A percentile compares a stretch with the other conserved stretches of the same genome.
These are phyloP conservation scores for Ypsolopha scabrella DNA, from an alignment of 2,888 invertebrate species.

Conservation along the genomic window DNA sequence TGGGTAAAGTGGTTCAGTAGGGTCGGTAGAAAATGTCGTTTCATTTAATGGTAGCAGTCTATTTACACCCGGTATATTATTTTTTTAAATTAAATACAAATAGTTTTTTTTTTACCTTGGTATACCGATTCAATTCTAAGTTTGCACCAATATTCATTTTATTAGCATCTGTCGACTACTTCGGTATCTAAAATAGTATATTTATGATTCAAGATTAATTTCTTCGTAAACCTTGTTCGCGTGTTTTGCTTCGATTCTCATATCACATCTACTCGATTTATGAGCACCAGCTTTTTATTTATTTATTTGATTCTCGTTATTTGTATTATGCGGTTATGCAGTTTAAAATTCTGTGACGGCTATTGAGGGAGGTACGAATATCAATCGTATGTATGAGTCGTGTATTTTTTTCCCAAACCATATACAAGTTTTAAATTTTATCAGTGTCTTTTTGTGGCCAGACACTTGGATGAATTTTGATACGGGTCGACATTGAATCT, in stretches of 20 bases:
- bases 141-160: too few species aligned
- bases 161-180: too few species aligned
- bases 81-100: too few species aligned
- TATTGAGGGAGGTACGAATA: slow-evolving; percentile 23
- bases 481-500: slow-evolving; percentile 42
- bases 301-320: slow-evolving; percentile 14
- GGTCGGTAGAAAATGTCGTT: too few species aligned
- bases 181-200: not conserved
- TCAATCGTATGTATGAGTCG: slow-evolving; percentile 28
- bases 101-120: too few species aligned
- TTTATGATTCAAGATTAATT: not conserved
- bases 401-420: slow-evolving; percentile 21
- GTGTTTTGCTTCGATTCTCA: slow-evolving; percentile 7
- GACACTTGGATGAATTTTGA: slow-evolving; percentile 36
- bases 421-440: slow-evolving; percentile 16
- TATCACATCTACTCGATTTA: slow-evolving; percentile 2
- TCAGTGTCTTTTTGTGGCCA: slow-evolving; percentile 23
- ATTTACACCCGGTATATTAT: too few species aligned
- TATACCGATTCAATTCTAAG: too few species aligned
- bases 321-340: not conserved
- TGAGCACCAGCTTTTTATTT: slow-evolving; percentile 3
- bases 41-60: too few species aligned
- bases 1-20: too few species aligned
- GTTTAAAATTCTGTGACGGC: slow-evolving; percentile 14
- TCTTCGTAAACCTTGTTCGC: not conserved